A percentile compares a stretch with the other conserved stretches of the same genome.
Conservation (phyloP, 1,140 invertebrate genomes). For the Macrotrachela quadricornifera region DNA sequence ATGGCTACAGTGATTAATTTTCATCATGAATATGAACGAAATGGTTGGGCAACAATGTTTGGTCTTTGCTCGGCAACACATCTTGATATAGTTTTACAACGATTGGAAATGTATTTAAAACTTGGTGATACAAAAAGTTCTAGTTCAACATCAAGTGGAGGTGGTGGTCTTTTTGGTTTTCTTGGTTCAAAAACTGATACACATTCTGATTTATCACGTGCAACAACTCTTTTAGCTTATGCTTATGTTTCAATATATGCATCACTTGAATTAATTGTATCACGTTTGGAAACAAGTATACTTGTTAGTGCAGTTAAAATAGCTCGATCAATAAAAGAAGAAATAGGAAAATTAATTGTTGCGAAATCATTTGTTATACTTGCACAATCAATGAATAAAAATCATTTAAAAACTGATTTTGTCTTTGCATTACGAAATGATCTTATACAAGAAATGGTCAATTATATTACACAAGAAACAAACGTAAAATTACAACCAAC, state of each 20-base stretch:
- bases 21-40: slow-evolving; percentile 38
- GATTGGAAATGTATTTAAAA: slow-evolving; percentile 35
- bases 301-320: slow-evolving; percentile 27
- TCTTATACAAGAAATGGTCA: too few species aligned
- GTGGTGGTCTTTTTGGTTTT: slow-evolving; percentile 5
- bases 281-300: slow-evolving; percentile 34
- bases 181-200: slow-evolving; percentile 17
- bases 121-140: slow-evolving; percentile 17
- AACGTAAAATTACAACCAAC: too few species aligned
- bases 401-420: slow-evolving; percentile 24
- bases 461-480: too few species aligned
- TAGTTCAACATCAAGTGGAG: not conserved
- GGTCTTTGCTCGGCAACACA: slow-evolving; percentile 55
- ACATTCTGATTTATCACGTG: slow-evolving; percentile 35
- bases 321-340: slow-evolving; percentile 29
- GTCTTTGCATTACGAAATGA: slow-evolving; percentile 14
- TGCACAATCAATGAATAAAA: slow-evolving; percentile 30
- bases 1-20: slow-evolving; percentile 42
- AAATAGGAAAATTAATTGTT: slow-evolving; percentile 28
- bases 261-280: slow-evolving; percentile 32
- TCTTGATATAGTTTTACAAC: slow-evolving; percentile 46
- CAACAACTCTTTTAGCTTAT: slow-evolving; percentile 39
- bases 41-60: slow-evolving; percentile 44
- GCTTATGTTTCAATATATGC: slow-evolving; percentile 37
- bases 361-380: slow-evolving; percentile 30